phyloP scores from a whole-genome alignment of 2,113 vertebrate genomes.

The Bubo bubo region DNA sequence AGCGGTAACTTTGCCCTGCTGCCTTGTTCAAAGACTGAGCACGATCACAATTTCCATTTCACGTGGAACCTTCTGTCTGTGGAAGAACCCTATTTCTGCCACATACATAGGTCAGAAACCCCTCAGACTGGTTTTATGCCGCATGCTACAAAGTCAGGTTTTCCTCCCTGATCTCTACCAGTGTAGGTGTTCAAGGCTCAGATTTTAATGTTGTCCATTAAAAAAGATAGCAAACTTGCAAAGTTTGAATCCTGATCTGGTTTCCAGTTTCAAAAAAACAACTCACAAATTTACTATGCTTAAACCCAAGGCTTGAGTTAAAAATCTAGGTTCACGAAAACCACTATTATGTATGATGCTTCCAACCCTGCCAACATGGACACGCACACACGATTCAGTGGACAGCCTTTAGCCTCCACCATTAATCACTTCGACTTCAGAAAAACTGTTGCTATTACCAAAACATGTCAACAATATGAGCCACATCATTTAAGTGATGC shows the following conservation, averaged over 20 bases:
- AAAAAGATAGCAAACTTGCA: background rate
- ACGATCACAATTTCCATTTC: background rate
- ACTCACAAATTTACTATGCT: background rate
- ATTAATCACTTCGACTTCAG: background rate
- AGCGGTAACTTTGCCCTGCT: background rate
- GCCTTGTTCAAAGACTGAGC: background rate
- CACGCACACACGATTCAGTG: background rate
- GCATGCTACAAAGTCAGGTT: background rate
- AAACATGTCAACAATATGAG: background rate
- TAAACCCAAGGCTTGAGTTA: background rate
- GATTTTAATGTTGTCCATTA: background rate
- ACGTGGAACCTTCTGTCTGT: background rate
- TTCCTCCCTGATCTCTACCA: background rate
- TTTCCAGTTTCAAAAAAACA: background rate
- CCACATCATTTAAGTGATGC: background rate
- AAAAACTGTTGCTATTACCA: background rate
- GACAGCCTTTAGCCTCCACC: background rate
- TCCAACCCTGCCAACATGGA: background rate
- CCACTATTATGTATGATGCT: rapidly evolving
- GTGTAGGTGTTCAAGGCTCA: background rate
- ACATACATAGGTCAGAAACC: background rate
- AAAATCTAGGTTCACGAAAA: background rate
- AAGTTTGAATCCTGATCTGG: background rate
- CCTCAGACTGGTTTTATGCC: background rate
- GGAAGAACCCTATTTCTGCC: background rate